Evolutionary conservation across 37 sponge, comb jelly and placozoan genomes (phyloP), one percentile per base, ranked within the genome.

Genomic region (Halichondria panicea): DNA sequence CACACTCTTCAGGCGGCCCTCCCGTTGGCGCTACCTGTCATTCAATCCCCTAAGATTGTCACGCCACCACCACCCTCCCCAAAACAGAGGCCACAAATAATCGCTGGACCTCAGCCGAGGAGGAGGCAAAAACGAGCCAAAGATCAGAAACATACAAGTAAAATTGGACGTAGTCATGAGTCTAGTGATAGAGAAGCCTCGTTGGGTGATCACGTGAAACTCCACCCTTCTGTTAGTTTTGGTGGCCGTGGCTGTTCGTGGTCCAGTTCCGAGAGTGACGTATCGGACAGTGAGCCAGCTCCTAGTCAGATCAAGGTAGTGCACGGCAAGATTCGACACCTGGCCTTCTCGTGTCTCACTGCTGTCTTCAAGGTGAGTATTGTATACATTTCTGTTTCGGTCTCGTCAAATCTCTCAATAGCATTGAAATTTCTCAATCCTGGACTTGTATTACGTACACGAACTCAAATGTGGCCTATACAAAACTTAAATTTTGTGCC

Each of bases 191-290:
- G 28, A 43, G 48, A 42, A 7, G 9, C 4, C 8, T 21, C 38
- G 40, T 66, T 40, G 8, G 42, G 34, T 66, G 71, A 33, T 12
- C 33, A 43, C 9, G n/a, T n/a, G n/a, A n/a, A n/a, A n/a, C n/a
- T n/a, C n/a, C n/a, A n/a, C n/a, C n/a, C n/a, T n/a, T n/a, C n/a
- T n/a, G 74, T 37, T 13, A 72, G 59, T 27, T 57, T 35, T 55
- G 43, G 43, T 3, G 25, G 54, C 4, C 30, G 77, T 42, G 34
- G 43, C 24, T 66, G 63, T 15, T 53, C 46, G 32, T 41, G 40
- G 0, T 73, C 37, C 67, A 82, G 80, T 35, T 82, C 82, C 2
- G 82, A 82, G 33, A 82, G 82, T 73, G 82, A 82, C 6, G 31
- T 82, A 0, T 82, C 82, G 2, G 82, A 82, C 56, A 73, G 66